These are phyloP conservation scores for Lamproptera curius DNA, from an alignment of 2,888 invertebrate genomes.

Conservation along the genomic window DNA sequence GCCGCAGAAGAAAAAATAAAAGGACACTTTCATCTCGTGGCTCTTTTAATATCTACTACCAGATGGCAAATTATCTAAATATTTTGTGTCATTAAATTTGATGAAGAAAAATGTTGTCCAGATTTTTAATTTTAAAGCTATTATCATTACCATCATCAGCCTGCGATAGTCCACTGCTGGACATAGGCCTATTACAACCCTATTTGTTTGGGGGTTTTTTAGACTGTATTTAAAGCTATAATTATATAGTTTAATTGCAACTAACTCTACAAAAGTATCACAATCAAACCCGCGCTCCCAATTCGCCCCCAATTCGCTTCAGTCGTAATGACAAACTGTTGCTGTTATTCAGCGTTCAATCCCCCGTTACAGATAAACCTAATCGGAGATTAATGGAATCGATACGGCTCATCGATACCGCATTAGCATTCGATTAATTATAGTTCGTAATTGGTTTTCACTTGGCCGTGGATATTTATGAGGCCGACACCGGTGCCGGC, in stretches of 20 bases:
- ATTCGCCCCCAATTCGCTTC: not conserved
- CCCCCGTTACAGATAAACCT: constrained; percentile 24
- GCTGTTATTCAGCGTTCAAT: constrained; percentile 43
- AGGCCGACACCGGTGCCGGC: too few species aligned
- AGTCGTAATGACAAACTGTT: constrained; percentile 51
- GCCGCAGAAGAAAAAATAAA: too few species aligned
- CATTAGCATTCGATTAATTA: constrained; percentile 34
- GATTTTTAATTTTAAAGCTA: not conserved
- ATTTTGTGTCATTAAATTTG: too few species aligned
- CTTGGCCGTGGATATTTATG: not conserved
- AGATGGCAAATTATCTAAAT: too few species aligned
- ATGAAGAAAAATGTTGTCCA: not conserved
- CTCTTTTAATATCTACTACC: too few species aligned
- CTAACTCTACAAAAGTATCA: not conserved
- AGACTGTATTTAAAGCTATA: too few species aligned
- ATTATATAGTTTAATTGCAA: too few species aligned
- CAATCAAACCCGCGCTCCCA: not conserved
- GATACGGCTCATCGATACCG: constrained; percentile 48
- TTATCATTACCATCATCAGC: not conserved
- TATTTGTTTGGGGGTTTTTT: too few species aligned
- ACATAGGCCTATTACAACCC: too few species aligned
- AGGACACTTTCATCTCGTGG: too few species aligned
- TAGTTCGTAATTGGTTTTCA: constrained; percentile 24
- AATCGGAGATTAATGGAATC: constrained; percentile 48
- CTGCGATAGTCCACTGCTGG: too few species aligned